Evolutionary conservation across 2,888 invertebrate species (phyloP).

Genomic region (Eupeodes luniger): DNA sequence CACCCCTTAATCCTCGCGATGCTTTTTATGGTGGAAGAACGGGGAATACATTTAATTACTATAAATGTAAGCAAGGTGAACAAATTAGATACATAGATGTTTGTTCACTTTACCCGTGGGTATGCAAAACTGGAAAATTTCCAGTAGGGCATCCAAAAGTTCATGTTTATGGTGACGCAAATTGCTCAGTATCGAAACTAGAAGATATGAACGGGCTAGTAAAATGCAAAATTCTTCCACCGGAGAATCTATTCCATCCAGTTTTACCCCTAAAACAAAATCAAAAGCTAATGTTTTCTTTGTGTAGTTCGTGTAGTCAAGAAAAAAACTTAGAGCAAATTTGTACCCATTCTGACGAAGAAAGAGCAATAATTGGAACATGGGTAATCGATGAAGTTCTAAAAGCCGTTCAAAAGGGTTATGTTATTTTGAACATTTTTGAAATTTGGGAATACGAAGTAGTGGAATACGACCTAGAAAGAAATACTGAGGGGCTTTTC

Average conservation of each 20-base stretch:
- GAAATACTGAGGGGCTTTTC: constrained; percentile 73
- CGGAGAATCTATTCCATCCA: constrained; percentile 77
- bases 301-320: neutral
- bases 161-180: neutral
- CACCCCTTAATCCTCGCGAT: neutral
- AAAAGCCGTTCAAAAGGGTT: constrained; percentile 75
- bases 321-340: neutral
- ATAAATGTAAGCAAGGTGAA: too few species aligned
- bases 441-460: constrained; percentile 74
- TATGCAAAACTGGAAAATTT: too few species aligned
- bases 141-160: too few species aligned
- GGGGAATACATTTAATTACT: too few species aligned
- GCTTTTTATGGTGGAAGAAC: neutral
- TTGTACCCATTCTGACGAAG: neutral
- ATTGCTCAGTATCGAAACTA: constrained; percentile 1
- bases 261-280: constrained; percentile 78
- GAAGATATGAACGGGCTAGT: constrained; percentile 22
- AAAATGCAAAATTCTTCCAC: constrained; percentile 43
- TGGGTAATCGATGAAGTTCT: constrained; percentile 76
- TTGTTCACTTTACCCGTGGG: too few species aligned
- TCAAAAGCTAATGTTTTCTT: constrained; percentile 77
- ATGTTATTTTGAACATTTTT: neutral
- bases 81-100: too few species aligned
- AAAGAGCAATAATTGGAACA: too few species aligned
- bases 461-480: constrained; percentile 62